Evolutionary conservation across 2,113 vertebrate species (phyloP).

Genomic region (Orthonyx spaldingii): DNA sequence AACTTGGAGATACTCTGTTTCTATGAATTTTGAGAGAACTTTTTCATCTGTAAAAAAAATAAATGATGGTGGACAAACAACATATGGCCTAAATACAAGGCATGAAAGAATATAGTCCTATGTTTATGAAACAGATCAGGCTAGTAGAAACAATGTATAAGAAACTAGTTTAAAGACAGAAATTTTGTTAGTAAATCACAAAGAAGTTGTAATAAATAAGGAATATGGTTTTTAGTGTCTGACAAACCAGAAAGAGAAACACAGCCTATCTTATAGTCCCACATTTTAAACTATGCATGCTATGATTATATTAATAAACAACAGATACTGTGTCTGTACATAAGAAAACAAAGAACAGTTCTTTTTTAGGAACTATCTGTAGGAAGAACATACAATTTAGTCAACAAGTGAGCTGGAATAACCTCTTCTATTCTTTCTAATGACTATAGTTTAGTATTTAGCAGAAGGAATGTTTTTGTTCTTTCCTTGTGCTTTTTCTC

Average conservation of each 20-base stretch:
- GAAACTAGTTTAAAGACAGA: slow-evolving; percentile 25
- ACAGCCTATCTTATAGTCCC: slow-evolving; percentile 54
- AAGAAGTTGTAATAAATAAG: slow-evolving; percentile 58
- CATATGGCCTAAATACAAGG: neutral
- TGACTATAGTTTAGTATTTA: slow-evolving; percentile 34
- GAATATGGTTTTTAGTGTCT: neutral
- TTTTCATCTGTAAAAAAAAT: neutral
- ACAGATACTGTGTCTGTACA: slow-evolving; percentile 56
- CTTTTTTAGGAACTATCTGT: slow-evolving; percentile 72
- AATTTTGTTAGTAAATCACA: slow-evolving; percentile 43
- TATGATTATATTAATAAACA: slow-evolving; percentile 62
- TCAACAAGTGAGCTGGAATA: slow-evolving; percentile 66
- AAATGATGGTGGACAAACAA: neutral
- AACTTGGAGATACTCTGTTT: neutral
- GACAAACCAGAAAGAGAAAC: slow-evolving; percentile 35
- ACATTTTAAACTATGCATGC: slow-evolving; percentile 69
- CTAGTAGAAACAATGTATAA: slow-evolving; percentile 10
- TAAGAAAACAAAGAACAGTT: slow-evolving; percentile 62
- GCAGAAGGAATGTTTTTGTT: slow-evolving; percentile 56
- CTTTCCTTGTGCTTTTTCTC: slow-evolving; percentile 2
- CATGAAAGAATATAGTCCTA: neutral
- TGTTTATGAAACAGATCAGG: neutral
- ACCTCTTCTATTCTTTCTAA: slow-evolving; percentile 60
- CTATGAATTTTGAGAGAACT: neutral
- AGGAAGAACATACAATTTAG: slow-evolving; percentile 73